phyloP scores from a whole-genome alignment of 2,888 invertebrate genomes.

The Quadroppia sp. region DNA sequence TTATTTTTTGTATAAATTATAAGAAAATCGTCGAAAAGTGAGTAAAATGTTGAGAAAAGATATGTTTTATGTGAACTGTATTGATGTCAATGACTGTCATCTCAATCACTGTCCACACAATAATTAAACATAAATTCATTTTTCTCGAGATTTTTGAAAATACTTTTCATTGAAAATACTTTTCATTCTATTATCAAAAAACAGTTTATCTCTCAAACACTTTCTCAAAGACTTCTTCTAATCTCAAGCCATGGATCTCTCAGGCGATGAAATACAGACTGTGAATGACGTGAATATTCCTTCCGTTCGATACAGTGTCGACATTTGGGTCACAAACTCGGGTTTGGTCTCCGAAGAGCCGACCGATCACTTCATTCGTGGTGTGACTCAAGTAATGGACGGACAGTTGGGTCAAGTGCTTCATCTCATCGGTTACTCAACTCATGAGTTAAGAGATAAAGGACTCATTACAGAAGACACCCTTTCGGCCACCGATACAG shows the following conservation, averaged over 20 bases:
- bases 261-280: neutral
- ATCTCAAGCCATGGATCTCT: conserved; percentile 6
- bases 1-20: too few relatives aligned
- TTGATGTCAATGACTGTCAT: too few relatives aligned
- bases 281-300: neutral
- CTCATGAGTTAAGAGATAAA: neutral
- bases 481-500: neutral
- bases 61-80: too few relatives aligned
- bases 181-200: too few relatives aligned
- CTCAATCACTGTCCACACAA: too few relatives aligned
- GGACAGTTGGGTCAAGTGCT: neutral
- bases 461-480: neutral
- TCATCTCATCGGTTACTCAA: conserved; percentile 2
- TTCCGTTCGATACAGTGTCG: neutral
- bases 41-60: too few relatives aligned
- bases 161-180: too few relatives aligned
- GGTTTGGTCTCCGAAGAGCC: neutral
- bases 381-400: neutral
- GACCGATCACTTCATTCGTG: neutral
- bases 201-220: too few relatives aligned
- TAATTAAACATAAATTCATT: too few relatives aligned
- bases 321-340: neutral
- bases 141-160: too few relatives aligned
- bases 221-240: too few relatives aligned
- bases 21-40: too few relatives aligned